Base-by-base conservation (phyloP, 2,113 vertebrate genomes). In the Hystrix cristata region DNA sequence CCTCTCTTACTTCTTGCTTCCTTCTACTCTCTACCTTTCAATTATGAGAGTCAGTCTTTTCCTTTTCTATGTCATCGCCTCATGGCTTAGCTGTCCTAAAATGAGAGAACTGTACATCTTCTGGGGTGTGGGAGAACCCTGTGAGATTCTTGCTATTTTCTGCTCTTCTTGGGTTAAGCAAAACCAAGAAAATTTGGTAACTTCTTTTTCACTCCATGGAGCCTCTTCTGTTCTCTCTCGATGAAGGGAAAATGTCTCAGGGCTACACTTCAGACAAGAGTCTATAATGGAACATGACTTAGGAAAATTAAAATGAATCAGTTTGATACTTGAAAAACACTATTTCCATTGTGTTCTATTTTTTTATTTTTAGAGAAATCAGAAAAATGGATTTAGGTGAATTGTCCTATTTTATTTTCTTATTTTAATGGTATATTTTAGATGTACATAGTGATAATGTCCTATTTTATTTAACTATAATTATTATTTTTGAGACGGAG, bases 271-370 rank as follows among this genome's bases (percentile, higher is more conserved):
- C 18, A 92, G 34, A n/a, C 10, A 91, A 97, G 9, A 84, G 48
- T 87, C 57, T 89, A 67, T 62, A 95, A 72, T 74, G 51, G 57
- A 87, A 87, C 9, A 89, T 57, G 57, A 85, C 29, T 80, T 94
- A 78, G 82, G 27, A 99, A 99, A 83, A 72, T 92, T 86, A 93
- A 97, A 96, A 60, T 48, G 5, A 94, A 86, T 94, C 23, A 48
- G 51, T 6, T 94, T 92, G 90, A 55, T 93, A 88, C 23, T 91
- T 95, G 43, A 31, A 95, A 96, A 96, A 34, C 76, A 78, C 59
- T 79, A 83, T 1, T 57, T 23, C 23, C 3, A 53, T 55, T 94
- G 57, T 80, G 86, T 62, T 64, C 4, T 76, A 71, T n/a, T 31
- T 85, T 84, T 65, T 76, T 72, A 38, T 74, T 51, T 43, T 43